A percentile compares a stretch with the other conserved stretches of the same genome.
These are phyloP conservation scores for Troides helena DNA, from an alignment of 2,888 invertebrate genomes.

Conservation along the genomic window DNA sequence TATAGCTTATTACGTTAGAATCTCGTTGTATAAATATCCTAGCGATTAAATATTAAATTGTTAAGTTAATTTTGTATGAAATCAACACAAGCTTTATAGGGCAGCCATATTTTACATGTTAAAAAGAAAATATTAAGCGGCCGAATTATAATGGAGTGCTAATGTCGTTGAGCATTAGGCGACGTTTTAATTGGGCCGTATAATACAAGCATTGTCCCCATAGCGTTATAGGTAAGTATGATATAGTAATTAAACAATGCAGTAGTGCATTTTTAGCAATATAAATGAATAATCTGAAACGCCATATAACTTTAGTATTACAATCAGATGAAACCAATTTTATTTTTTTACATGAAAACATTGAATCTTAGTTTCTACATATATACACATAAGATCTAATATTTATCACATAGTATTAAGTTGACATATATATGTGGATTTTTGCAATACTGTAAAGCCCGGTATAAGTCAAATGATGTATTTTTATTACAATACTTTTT, in stretches of 20 bases:
- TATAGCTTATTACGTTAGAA: slow-evolving; percentile 24
- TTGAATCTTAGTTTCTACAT: background rate
- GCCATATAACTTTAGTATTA: slow-evolving; percentile 4
- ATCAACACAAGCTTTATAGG: slow-evolving; percentile 6
- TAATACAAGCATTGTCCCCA: background rate
- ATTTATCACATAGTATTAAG: too few relatives aligned
- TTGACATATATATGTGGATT: too few relatives aligned
- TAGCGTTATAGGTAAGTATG: background rate
- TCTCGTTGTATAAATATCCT: slow-evolving; percentile 27
- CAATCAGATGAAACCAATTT: slow-evolving; percentile 1
- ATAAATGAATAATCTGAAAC: background rate
- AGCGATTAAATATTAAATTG: background rate
- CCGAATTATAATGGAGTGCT: background rate
- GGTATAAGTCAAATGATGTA: too few relatives aligned
- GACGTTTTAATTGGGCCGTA: background rate
- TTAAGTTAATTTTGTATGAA: slow-evolving; percentile 12
- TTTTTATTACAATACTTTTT: too few relatives aligned
- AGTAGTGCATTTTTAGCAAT: background rate
- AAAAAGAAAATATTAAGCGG: background rate
- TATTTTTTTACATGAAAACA: slow-evolving; percentile 25
- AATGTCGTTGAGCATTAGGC: background rate
- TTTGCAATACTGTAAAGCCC: too few relatives aligned
- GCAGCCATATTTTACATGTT: slow-evolving; percentile 2
- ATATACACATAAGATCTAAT: too few relatives aligned
- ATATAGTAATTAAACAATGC: background rate